Percentiles rank a stretch among this genome's conserved stretches.
These are phyloP conservation scores for Saguinus midas DNA, from an alignment of 2,113 vertebrate genomes.

Conservation along the genomic window DNA sequence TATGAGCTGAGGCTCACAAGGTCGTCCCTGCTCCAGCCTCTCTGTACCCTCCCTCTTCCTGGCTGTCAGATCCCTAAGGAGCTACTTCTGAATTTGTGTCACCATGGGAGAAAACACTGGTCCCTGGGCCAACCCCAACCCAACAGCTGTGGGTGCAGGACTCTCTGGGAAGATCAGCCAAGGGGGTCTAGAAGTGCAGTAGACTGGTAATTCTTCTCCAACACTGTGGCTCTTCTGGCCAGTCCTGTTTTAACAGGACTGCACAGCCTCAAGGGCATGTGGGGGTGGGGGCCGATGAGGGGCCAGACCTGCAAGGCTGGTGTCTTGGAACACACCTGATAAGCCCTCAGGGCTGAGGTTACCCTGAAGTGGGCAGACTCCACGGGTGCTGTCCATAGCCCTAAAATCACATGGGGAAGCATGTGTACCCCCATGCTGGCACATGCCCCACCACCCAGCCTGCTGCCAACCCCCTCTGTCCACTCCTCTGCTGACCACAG, in stretches of 20 bases:
- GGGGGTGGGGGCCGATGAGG: neutral
- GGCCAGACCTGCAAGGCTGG: neutral
- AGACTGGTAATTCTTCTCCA: neutral
- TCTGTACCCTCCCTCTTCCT: neutral
- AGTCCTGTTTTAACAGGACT: neutral
- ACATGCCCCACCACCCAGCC: neutral
- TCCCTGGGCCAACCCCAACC: neutral
- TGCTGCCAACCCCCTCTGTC: too few species aligned
- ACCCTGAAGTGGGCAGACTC: fast-evolving
- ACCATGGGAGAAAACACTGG: neutral
- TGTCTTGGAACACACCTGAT: neutral
- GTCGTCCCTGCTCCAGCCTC: neutral
- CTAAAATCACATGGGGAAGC: neutral
- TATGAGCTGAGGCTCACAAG: neutral
- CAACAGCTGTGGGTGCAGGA: neutral
- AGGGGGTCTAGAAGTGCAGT: neutral
- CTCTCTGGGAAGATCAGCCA: neutral
- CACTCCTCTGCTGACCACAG: fast-evolving
- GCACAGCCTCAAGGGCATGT: neutral
- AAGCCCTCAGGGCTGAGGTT: neutral
- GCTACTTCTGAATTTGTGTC: neutral
- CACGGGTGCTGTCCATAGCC: neutral
- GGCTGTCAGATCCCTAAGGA: neutral
- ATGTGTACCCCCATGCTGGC: fast-evolving
- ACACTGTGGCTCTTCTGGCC: neutral